A percentile compares a stretch with the other conserved stretches of the same genome.
These are phyloP conservation scores for Diabrotica balteata DNA, from an alignment of 2,888 invertebrate genomes.

Conservation along the genomic window DNA sequence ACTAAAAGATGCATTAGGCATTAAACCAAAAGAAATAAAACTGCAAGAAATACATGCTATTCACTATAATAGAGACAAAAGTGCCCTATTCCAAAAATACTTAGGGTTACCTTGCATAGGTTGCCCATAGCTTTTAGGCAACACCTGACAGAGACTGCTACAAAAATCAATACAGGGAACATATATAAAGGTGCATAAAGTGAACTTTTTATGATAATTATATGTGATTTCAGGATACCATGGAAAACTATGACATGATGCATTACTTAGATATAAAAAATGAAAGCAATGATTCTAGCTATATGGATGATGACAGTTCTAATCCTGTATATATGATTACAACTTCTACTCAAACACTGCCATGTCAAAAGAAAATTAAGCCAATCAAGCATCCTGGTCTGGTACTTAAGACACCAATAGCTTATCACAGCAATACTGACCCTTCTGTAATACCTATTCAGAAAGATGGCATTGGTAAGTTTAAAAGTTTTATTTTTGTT, in stretches of 20 bases:
- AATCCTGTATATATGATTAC: slow-evolving; percentile 62
- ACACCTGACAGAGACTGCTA: too few species aligned
- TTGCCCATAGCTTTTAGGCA: too few species aligned
- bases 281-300: slow-evolving; percentile 60
- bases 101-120: too few species aligned
- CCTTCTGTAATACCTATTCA: slow-evolving; percentile 86
- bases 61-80: too few species aligned
- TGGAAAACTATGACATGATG: slow-evolving; percentile 59
- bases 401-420: slow-evolving; percentile 78
- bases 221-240: slow-evolving; percentile 49
- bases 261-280: slow-evolving; percentile 58
- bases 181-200: too few species aligned
- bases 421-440: slow-evolving; percentile 81
- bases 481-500: not conserved
- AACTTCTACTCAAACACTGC: slow-evolving; percentile 65
- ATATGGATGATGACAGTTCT: slow-evolving; percentile 61
- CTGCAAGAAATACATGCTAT: too few species aligned
- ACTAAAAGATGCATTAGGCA: too few species aligned
- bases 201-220: too few species aligned
- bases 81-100: too few species aligned
- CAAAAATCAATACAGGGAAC: too few species aligned
- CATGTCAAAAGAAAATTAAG: slow-evolving; percentile 70
- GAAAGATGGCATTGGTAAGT: slow-evolving; percentile 88
- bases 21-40: too few species aligned
- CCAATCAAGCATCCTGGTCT: slow-evolving; percentile 77